A percentile compares a stretch with the other conserved stretches of the same genome.
phyloP scores from a whole-genome alignment of 2,888 invertebrate genomes.

The Macrosiphum euphorbiae region DNA sequence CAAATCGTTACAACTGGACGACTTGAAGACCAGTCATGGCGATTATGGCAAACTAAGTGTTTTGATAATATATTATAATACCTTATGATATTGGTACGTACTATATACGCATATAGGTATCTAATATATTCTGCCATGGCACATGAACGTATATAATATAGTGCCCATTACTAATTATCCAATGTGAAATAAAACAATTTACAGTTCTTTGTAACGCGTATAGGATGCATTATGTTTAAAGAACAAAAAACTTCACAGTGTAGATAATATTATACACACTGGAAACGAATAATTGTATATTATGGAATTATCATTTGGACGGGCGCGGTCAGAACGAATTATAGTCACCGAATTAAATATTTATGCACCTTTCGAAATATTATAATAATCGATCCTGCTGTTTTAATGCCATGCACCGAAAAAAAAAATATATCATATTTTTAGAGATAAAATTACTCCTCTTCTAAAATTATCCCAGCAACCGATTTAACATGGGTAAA shows the following conservation, averaged over 20 bases:
- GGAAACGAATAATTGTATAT: background rate
- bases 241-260: background rate
- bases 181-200: background rate
- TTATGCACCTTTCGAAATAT: background rate
- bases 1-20: background rate
- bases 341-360: background rate
- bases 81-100: background rate
- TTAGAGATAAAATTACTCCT: too few species aligned
- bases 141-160: background rate
- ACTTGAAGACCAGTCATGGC: background rate
- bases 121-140: background rate
- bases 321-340: background rate
- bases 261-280: background rate
- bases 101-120: too few species aligned
- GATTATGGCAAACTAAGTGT: background rate
- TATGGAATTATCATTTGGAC: background rate
- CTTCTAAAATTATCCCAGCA: background rate
- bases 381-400: background rate
- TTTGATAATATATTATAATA: background rate
- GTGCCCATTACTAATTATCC: background rate
- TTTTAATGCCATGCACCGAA: background rate
- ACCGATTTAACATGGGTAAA: too few species aligned
- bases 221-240: background rate
- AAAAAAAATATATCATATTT: too few species aligned
- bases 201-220: background rate